Evolutionary conservation across 2,797 vertebrate species (phyloP).

Genomic region (Artibeus jamaicensis): DNA sequence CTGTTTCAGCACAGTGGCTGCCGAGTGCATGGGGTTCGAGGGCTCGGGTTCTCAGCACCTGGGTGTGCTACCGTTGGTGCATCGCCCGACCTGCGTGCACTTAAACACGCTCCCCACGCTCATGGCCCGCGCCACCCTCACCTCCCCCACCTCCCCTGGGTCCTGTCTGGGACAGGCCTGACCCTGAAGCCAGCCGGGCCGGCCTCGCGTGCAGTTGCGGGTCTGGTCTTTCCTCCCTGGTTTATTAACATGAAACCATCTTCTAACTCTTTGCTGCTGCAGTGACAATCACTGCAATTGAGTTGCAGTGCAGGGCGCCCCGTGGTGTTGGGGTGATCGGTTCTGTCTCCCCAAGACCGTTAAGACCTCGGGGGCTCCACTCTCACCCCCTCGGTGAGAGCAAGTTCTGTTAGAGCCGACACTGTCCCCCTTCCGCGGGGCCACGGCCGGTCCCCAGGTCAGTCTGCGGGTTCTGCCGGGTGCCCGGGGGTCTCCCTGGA

Average conservation of each 20-base stretch:
- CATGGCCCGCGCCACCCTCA: accelerated
- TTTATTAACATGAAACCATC: conserved; percentile 22
- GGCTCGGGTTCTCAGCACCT: accelerated
- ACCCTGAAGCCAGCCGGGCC: neutral
- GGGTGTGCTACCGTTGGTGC: accelerated
- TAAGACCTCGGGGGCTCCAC: neutral
- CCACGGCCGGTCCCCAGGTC: neutral
- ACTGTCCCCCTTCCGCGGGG: accelerated
- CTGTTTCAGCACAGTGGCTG: accelerated
- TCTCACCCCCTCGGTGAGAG: neutral
- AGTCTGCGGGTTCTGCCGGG: neutral
- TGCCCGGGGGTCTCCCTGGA: neutral
- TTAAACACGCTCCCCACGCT: accelerated
- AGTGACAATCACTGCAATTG: neutral
- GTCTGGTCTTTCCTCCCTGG: neutral
- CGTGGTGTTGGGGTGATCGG: neutral
- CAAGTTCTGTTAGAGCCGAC: neutral
- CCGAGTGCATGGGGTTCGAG: accelerated
- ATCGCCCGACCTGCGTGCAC: too few relatives aligned
- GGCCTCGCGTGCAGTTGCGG: accelerated
- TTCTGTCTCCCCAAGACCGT: neutral
- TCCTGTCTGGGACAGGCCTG: neutral
- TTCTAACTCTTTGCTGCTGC: neutral
- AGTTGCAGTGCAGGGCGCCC: neutral
- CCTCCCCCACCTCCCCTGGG: accelerated